Conservation (phyloP, 2,888 invertebrate species). For the Polyommatus iphigenia region DNA sequence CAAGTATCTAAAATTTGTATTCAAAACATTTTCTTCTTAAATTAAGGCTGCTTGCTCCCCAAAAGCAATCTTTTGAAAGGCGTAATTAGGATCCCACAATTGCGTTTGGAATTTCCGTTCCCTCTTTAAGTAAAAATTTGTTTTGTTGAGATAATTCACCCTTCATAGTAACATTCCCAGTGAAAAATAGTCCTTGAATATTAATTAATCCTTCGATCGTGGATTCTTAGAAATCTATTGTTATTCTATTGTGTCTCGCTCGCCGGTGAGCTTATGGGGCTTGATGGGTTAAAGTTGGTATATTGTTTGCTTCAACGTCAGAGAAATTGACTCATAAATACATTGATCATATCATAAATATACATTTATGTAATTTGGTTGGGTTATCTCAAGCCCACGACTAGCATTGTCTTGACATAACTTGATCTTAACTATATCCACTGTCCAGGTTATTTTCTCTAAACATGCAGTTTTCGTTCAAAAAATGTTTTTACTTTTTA, state of each 20-base stretch:
- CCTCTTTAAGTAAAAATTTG: slow-evolving; percentile 6
- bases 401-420: background rate
- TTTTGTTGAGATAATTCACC: slow-evolving; percentile 12
- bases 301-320: too few species aligned
- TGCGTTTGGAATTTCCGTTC: slow-evolving; percentile 12
- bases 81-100: slow-evolving; percentile 19
- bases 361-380: too few species aligned
- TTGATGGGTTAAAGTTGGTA: too few species aligned
- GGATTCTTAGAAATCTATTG: too few species aligned
- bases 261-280: too few species aligned
- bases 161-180: background rate
- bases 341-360: too few species aligned
- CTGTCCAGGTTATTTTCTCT: background rate
- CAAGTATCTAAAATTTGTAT: background rate
- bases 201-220: too few species aligned
- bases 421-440: background rate
- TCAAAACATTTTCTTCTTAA: slow-evolving; percentile 8
- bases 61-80: slow-evolving; percentile 17
- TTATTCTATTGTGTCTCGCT: too few species aligned
- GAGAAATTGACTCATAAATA: too few species aligned
- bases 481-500: background rate
- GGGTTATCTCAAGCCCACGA: background rate
- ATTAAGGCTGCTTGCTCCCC: slow-evolving; percentile 1
- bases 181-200: background rate
- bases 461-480: background rate